Percentiles rank a stretch among this genome's conserved stretches.
phyloP scores from a whole-genome alignment of 2,888 invertebrate species.

The Polydrusus pterygomalis region DNA sequence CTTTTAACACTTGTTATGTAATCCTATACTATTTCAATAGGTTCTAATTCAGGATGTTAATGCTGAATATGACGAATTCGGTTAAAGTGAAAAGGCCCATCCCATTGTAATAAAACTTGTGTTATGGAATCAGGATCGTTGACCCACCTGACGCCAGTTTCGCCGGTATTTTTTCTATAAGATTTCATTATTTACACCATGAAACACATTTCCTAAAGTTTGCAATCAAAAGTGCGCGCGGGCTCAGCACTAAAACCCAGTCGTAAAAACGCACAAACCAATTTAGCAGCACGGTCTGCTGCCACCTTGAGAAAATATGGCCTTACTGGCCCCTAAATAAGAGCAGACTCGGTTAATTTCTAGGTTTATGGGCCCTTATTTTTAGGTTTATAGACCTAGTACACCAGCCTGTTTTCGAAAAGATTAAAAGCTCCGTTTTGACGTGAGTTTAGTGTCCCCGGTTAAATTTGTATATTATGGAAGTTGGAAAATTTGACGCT shows the following conservation, averaged over 20 bases:
- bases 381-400: constrained; percentile 49
- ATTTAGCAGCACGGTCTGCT: constrained; percentile 72
- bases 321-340: constrained; percentile 50
- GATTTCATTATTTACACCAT: constrained; percentile 42
- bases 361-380: constrained; percentile 52
- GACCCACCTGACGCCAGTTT: too few species aligned
- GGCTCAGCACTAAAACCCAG: constrained; percentile 72
- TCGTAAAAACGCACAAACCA: constrained; percentile 74
- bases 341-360: constrained; percentile 51
- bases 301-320: constrained; percentile 61
- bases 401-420: constrained; percentile 19
- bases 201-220: constrained; percentile 34
- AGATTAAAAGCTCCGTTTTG: constrained; percentile 40
- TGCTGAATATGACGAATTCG: too few species aligned
- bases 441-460: constrained; percentile 13
- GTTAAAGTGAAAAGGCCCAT: too few species aligned
- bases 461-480: not conserved
- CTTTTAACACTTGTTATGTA: too few species aligned
- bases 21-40: too few species aligned
- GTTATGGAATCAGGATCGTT: too few species aligned
- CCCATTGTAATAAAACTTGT: too few species aligned
- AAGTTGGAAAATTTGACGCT: not conserved
- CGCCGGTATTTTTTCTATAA: constrained; percentile 15
- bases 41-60: too few species aligned
- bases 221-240: constrained; percentile 71